Evolutionary conservation across 2,888 invertebrate genomes (phyloP).

Genomic region (Dusona sp.): DNA sequence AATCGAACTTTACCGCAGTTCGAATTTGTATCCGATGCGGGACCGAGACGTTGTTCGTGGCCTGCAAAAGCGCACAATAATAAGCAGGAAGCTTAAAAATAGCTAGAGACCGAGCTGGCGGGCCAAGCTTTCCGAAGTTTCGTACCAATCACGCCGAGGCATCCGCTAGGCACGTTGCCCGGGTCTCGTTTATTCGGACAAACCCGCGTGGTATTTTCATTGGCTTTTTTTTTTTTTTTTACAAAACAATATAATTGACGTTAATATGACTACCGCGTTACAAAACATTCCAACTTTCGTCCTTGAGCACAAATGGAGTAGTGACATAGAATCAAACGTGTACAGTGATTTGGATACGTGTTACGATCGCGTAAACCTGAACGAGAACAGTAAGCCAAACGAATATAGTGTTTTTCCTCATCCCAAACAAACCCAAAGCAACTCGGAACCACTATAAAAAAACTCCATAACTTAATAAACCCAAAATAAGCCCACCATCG

Average conservation of each 20-base stretch:
- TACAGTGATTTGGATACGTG: constrained; percentile 76
- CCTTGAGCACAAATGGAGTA: constrained; percentile 83
- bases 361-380: constrained; percentile 59
- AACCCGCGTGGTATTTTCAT: constrained; percentile 9
- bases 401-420: constrained; percentile 9
- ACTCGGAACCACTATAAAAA: not conserved
- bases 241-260: constrained; percentile 49
- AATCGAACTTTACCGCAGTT: not conserved
- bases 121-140: constrained; percentile 53
- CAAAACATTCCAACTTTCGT: constrained; percentile 84
- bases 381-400: constrained; percentile 73
- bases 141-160: constrained; percentile 39
- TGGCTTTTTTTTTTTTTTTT: constrained; percentile 49
- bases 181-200: constrained; percentile 15
- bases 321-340: constrained; percentile 80
- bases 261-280: constrained; percentile 80
- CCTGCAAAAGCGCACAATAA: constrained; percentile 76
- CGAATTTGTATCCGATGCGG: not conserved
- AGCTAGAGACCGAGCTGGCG: constrained; percentile 73
- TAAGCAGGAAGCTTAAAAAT: constrained; percentile 80
- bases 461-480: not conserved
- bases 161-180: constrained; percentile 45
- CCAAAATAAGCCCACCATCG: not conserved
- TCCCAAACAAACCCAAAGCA: not conserved
- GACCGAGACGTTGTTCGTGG: constrained; percentile 29